Percentiles rank a stretch among this genome's conserved stretches.
Evolutionary conservation across 2,113 vertebrate genomes (phyloP).

Genomic region (Toxotes chatareus): DNA sequence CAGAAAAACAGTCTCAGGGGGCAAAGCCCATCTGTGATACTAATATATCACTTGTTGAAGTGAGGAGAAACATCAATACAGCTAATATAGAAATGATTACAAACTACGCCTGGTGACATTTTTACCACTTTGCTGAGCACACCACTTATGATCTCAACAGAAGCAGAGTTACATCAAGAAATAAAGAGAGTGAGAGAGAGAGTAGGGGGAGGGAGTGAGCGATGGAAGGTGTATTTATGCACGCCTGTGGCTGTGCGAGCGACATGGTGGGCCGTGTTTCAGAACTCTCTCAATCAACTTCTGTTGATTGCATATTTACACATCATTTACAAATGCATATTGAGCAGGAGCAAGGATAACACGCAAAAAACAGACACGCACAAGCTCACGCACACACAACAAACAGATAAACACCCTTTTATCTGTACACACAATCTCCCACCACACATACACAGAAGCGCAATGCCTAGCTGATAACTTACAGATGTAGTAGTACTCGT

Average conservation of each 20-base stretch:
- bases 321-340: slow-evolving; percentile 65
- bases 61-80: slow-evolving; percentile 77
- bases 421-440: background rate
- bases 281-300: slow-evolving; percentile 62
- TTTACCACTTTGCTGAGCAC: slow-evolving; percentile 78
- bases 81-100: slow-evolving; percentile 82
- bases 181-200: slow-evolving; percentile 19
- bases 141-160: slow-evolving; percentile 61
- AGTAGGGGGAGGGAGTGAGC: background rate
- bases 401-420: slow-evolving; percentile 20
- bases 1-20: slow-evolving; percentile 59
- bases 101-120: slow-evolving; percentile 74
- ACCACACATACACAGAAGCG: slow-evolving; percentile 32
- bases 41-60: slow-evolving; percentile 79
- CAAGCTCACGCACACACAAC: slow-evolving; percentile 4
- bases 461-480: slow-evolving; percentile 74
- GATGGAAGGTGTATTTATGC: slow-evolving; percentile 49
- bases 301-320: slow-evolving; percentile 77
- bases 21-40: slow-evolving; percentile 62
- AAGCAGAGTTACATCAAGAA: slow-evolving; percentile 41
- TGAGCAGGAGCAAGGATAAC: slow-evolving; percentile 34
- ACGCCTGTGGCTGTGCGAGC: slow-evolving; percentile 24
- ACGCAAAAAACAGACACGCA: slow-evolving; percentile 30
- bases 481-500: slow-evolving; percentile 99
- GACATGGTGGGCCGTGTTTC: slow-evolving; percentile 44